Evolutionary conservation across 2,888 invertebrate genomes (phyloP).

Genomic region (Cosmia pyralina): DNA sequence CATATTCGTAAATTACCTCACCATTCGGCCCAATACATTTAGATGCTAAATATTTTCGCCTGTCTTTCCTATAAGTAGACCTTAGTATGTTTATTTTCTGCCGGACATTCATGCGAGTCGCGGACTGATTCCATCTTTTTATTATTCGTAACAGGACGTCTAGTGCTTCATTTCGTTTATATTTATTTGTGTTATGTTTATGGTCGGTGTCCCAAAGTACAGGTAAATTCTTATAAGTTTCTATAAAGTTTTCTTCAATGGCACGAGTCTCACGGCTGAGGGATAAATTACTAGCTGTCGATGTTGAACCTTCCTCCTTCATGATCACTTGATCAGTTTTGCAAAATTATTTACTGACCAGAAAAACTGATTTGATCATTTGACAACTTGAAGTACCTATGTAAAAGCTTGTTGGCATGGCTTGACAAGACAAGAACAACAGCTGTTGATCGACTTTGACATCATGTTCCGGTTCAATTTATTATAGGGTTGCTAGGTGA

Average conservation of each 20-base stretch:
- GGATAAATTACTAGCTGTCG: constrained; percentile 1
- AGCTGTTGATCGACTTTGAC: constrained; percentile 21
- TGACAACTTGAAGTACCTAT: constrained; percentile 8
- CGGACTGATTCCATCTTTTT: constrained; percentile 62
- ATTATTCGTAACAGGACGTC: constrained; percentile 66
- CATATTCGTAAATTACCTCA: constrained; percentile 64
- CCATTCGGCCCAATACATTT: constrained; percentile 64
- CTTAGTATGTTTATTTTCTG: constrained; percentile 73
- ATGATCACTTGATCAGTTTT: constrained; percentile 45
- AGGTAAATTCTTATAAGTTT: constrained; percentile 65
- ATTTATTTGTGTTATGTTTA: constrained; percentile 69
- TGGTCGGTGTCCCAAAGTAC: constrained; percentile 70
- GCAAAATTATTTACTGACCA: constrained; percentile 40
- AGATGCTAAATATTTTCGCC: constrained; percentile 66
- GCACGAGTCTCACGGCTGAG: constrained; percentile 41
- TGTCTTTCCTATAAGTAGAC: constrained; percentile 70
- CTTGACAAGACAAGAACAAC: constrained; percentile 18
- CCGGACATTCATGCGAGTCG: constrained; percentile 65
- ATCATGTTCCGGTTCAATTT: background rate
- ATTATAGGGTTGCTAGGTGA: constrained; percentile 12
- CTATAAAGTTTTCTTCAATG: constrained; percentile 67
- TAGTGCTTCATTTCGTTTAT: constrained; percentile 64
- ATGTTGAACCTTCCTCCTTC: constrained; percentile 34
- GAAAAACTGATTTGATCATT: constrained; percentile 47
- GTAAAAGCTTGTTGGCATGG: constrained; percentile 26